phyloP scores from a whole-genome alignment of 2,113 vertebrate species.

The Dascyllus trimaculatus region DNA sequence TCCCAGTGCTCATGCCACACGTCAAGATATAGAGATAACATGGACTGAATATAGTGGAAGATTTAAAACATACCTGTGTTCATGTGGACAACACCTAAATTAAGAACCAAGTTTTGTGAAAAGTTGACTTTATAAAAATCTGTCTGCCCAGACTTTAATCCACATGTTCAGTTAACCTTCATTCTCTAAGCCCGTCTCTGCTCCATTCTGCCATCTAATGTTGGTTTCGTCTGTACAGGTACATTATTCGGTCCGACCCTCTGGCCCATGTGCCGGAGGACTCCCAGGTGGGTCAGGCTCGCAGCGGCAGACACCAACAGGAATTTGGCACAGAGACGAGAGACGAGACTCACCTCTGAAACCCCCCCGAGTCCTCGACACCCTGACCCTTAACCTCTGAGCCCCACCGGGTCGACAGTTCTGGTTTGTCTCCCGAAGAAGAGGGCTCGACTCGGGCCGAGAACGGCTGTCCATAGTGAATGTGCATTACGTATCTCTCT shows the following conservation, averaged over 20 bases:
- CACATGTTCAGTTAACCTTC: too few relatives aligned
- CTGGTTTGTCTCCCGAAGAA: slow-evolving; percentile 14
- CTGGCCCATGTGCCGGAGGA: slow-evolving; percentile 91
- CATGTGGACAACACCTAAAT: too few relatives aligned
- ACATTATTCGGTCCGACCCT: slow-evolving; percentile 95
- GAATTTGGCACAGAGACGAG: slow-evolving; percentile 87
- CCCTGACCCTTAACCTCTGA: slow-evolving; percentile 48
- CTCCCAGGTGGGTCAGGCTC: slow-evolving; percentile 78
- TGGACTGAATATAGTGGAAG: too few relatives aligned
- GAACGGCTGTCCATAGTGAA: slow-evolving; percentile 34
- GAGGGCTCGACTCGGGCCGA: not conserved
- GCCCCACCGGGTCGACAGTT: slow-evolving; percentile 19
- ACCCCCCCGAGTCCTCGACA: slow-evolving; percentile 10
- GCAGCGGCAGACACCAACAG: slow-evolving; percentile 84
- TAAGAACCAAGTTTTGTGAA: too few relatives aligned
- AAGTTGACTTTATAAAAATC: too few relatives aligned
- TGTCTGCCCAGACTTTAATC: too few relatives aligned
- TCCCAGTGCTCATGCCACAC: too few relatives aligned
- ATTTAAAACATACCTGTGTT: too few relatives aligned
- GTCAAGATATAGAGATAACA: too few relatives aligned
- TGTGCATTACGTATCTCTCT: slow-evolving; percentile 47
- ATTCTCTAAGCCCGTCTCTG: too few relatives aligned
- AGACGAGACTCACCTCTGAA: slow-evolving; percentile 90
- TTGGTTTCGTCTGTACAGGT: slow-evolving; percentile 78
- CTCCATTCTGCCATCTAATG: not conserved